Evolutionary conservation across 37 sponge, comb jelly and placozoan species (phyloP).

Genomic region (Crambe crambe): DNA sequence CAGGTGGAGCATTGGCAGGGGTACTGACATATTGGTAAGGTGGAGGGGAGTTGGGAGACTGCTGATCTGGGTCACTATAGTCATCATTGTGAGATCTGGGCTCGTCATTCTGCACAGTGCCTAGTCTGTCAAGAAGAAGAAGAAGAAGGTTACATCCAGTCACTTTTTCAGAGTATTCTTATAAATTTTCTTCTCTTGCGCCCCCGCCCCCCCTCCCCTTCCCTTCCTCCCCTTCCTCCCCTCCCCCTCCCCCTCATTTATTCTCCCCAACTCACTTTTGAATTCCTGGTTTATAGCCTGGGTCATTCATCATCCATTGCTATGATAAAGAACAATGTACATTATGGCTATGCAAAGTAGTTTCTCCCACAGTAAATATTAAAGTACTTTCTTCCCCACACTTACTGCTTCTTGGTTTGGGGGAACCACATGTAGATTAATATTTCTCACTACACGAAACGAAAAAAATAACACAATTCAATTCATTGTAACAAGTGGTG

Average conservation of each 20-base stretch:
- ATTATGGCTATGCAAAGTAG: no score
- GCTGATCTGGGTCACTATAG: neutral
- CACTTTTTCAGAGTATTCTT: neutral
- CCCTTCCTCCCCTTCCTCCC: no score
- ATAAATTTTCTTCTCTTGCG: neutral
- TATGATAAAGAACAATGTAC: neutral
- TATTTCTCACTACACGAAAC: conserved; percentile 5
- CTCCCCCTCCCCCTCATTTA: neutral
- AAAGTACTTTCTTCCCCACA: no score
- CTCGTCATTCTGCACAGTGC: conserved; percentile 9
- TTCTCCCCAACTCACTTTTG: conserved; percentile 11
- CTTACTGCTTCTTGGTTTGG: conserved; percentile 12
- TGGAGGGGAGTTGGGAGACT: conserved; percentile 1
- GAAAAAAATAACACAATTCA: neutral
- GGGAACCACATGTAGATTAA: conserved; percentile 6
- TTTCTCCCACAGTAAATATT: no score
- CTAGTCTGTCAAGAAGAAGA: conserved; percentile 2
- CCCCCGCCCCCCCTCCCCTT: neutral
- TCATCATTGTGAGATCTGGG: neutral
- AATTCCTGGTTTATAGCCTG: conserved; percentile 43
- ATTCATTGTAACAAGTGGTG: no score
- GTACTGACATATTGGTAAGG: conserved; percentile 1
- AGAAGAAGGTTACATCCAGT: neutral
- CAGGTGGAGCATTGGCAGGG: conserved; percentile 29
- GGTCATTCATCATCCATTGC: neutral